Evolutionary conservation across 2,113 vertebrate genomes (phyloP).

Genomic region (Varanus salvator): DNA sequence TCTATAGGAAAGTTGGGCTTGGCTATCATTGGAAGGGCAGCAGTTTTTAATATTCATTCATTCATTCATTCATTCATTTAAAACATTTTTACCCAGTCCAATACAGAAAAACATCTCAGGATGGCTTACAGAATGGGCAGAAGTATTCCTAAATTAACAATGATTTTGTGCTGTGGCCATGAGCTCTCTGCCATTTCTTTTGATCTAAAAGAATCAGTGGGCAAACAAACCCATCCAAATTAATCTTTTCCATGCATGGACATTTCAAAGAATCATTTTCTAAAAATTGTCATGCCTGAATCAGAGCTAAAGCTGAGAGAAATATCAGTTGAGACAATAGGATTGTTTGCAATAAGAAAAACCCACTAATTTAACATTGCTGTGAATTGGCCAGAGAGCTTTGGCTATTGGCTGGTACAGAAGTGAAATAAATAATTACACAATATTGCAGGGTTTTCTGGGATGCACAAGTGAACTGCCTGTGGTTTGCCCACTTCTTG

Average conservation of each 20-base stretch:
- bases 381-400: too few species aligned
- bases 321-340: conserved; percentile 44
- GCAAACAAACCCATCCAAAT: neutral
- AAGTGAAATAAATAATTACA: too few species aligned
- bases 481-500: too few species aligned
- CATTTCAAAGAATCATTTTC: neutral
- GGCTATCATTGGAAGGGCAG: neutral
- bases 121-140: neutral
- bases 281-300: neutral
- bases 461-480: too few species aligned
- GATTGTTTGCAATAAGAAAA: too few species aligned
- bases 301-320: conserved; percentile 8
- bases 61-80: too few species aligned
- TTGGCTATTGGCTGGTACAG: too few species aligned
- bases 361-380: too few species aligned
- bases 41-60: neutral
- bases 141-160: neutral
- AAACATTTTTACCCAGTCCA: too few species aligned
- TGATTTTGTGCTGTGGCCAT: neutral
- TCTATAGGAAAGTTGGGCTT: neutral
- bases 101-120: too few species aligned
- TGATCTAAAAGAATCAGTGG: neutral
- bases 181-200: neutral
- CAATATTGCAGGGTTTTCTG: too few species aligned
- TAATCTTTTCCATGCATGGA: neutral